Conservation (phyloP, 2,888 invertebrate genomes). For the Ichneumoninae sp. region DNA sequence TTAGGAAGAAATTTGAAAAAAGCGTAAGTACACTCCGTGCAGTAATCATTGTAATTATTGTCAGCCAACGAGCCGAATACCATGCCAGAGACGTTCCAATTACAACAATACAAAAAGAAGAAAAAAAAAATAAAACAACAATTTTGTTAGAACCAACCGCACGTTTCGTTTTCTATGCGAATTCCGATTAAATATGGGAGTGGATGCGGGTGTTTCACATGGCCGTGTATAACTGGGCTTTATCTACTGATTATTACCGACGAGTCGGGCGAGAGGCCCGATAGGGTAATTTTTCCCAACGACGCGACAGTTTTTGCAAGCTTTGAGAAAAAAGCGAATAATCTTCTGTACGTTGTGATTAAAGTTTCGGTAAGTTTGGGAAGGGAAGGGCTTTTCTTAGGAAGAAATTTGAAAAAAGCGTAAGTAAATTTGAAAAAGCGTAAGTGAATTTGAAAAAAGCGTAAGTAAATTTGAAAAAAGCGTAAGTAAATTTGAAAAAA, state of each 20-base stretch:
- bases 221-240: conserved; percentile 34
- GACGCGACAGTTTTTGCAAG: too few species aligned
- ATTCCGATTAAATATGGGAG: conserved; percentile 8
- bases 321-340: too few species aligned
- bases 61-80: conserved; percentile 13
- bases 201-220: conserved; percentile 2
- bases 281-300: too few species aligned
- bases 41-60: neutral
- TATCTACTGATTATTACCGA: conserved; percentile 18
- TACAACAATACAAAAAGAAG: neutral
- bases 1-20: neutral
- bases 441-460: neutral
- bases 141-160: neutral
- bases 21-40: neutral
- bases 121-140: neutral
- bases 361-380: too few species aligned
- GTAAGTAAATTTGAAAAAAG: neutral
- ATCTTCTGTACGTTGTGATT: too few species aligned
- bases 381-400: neutral
- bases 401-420: neutral
- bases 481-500: neutral
- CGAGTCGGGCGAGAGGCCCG: too few species aligned
- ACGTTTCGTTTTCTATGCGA: conserved; percentile 1
- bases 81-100: neutral
- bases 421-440: neutral